Base-by-base conservation (phyloP, 1,140 invertebrate genomes). In the Potamilus streckersoni region DNA sequence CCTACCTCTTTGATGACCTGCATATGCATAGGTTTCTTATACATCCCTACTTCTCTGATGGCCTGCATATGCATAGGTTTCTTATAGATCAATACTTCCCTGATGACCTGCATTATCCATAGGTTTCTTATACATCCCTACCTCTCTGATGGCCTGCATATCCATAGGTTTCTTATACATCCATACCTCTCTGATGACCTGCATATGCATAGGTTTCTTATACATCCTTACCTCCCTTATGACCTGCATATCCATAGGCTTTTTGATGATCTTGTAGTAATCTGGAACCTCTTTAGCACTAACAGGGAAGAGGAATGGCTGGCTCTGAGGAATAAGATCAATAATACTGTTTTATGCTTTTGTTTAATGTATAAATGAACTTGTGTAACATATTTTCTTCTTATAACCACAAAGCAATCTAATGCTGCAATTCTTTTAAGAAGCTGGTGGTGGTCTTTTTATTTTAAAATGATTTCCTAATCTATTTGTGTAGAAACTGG, bases 211-310 rank as follows among this genome's bases (percentile, higher is more conserved):
- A 0, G 98, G 98, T 73, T 95, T 92, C 38, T 38, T 38, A 38
- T 38, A 49, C 38, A 16, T 11, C 19, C 74, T 72, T 69, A 88
- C 87, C 80, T 98, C 97, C 74, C 97, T 90, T 76, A 99, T 98
- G 0, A 96, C 97, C 90, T 99, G 97, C 59, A 99, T 90, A 89
- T 99, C 98, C 96, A 99, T 99, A 0, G 98, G 98, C 73, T 95
- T 92, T 60, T 94, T 93, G 14, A 99, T 93, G 56, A 98, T 96
- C 76, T 94, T 94, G 86, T 98, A 94, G 89, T 99, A 99, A 91
- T 99, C 97, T 0, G 95, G 95, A 13, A 98, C 86, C 87, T 95
- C 93, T 91, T 98, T 99, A 19, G 93, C 92, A 91, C 96, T 99
- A 58, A 99, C 98, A 13, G 98, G 97, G 82, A 96, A 95, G 60